Evolutionary conservation across 2,113 vertebrate species (phyloP), one percentile per base, ranked within the genome.

Genomic region (Eurypyga helias): DNA sequence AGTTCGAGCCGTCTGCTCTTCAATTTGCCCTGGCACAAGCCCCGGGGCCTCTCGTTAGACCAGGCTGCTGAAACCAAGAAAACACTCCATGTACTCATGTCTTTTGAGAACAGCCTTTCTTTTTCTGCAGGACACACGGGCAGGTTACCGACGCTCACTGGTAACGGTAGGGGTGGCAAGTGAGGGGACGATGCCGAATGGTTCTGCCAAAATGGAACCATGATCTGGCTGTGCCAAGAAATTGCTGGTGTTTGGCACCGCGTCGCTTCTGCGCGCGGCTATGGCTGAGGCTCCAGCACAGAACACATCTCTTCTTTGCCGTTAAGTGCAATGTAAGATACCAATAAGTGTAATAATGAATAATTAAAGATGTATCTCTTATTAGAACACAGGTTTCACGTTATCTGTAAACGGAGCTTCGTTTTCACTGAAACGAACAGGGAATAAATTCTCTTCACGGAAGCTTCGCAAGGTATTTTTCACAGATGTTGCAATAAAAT

Each of bases 301-400:
- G 83, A 79, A 18, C 65, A 82, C 83, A 13, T 60, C 51, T 62
- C 69, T 79, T 73, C 88, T 23, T 29, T 25, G 96, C 77, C 1
- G 9, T 72, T 96, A 89, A 97, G 94, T 86, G 91, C 90, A 62
- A 34, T 46, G 89, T 55, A 71, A 89, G 90, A 87, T 49, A 67
- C 80, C 83, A 89, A 26, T 90, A 90, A 95, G 92, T 87, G 94
- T 97, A 93, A 96, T 57, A n/a, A 95, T 95, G 92, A 95, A 97
- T 95, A 93, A 96, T 96, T 90, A 61, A 96, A 96, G 69, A 70
- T 29, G 38, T 75, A 51, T 85, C 80, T 87, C 83, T 83, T 91
- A 90, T 96, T 96, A 89, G 93, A 89, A 85, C 79, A 89, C 31
- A 20, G 69, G 71, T 89, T 96, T 85, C 87, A 70, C 1, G 34